Base-by-base conservation (phyloP, 2,888 invertebrate genomes). In the Melieria omissa region DNA sequence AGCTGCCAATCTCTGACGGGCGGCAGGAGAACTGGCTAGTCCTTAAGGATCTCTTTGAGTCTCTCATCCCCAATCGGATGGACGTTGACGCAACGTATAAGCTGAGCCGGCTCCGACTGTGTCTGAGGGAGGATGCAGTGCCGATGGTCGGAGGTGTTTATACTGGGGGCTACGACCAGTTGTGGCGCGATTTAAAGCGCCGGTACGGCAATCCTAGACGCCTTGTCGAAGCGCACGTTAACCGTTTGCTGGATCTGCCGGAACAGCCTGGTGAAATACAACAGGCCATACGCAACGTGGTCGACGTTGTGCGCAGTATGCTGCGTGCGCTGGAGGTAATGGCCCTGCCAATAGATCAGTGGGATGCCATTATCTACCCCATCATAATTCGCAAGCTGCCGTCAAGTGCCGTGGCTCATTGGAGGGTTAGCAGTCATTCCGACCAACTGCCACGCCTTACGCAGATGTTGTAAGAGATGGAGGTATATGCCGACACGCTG, bases 191-290 rank as follows among this genome's bases (percentile, higher is more conserved):
- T 6, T 44, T 73, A 10, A 73, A 66, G 10, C 12, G 47, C 4
- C 70, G 73, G 14, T 74, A 69, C 49, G 62, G 68, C 16, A 71
- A 73, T 16, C 68, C 55, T 10, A 57, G 68, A 12, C 54, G 54
- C 14, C 45, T 66, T 4, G 70, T 47, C 6, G 66, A 70, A 66
- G 47, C 58, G 4, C 70, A 70, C 47, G 47, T 69, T 44, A 16
- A 49, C 14, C 41, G 66, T 6, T 45, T 70, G 9, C 42, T 70
- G 55, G 58, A 66, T 7, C 57, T 66, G 57, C 55, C 45, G 8
- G 41, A 57, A 14, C 10, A 57, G 7, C 16, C 12, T 4, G n/a
- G 16, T 6, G 45, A 55, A 46, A 14, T 9, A 0, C 65, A 65
- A 42, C 49, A 16, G 65, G 14, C 14, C 9, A 29, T 45, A 8